Evolutionary conservation across 2,888 invertebrate species (phyloP).

Genomic region (Hemistola chrysoprasaria): DNA sequence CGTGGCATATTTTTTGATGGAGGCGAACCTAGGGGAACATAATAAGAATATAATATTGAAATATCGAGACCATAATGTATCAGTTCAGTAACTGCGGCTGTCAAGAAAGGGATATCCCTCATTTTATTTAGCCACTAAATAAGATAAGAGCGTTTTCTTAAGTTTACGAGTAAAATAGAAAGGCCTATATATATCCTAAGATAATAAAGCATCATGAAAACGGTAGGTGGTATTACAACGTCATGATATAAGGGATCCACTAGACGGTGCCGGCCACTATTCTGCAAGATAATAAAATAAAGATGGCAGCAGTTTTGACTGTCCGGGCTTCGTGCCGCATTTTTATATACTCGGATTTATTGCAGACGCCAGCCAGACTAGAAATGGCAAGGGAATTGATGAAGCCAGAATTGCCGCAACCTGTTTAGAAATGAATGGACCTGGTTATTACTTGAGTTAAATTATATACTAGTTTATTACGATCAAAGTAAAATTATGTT

Average conservation of each 20-base stretch:
- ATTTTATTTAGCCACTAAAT: conserved; percentile 9
- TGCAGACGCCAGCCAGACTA: conserved; percentile 44
- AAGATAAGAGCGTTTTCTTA: conserved; percentile 18
- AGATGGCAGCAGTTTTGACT: conserved; percentile 38
- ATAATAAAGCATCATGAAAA: conserved; percentile 26
- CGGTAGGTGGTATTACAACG: conserved; percentile 24
- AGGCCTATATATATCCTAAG: conserved; percentile 14
- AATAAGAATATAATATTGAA: too few relatives aligned
- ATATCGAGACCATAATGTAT: conserved; percentile 7
- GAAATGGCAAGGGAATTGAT: conserved; percentile 20
- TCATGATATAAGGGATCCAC: conserved; percentile 37
- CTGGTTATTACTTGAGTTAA: too few relatives aligned
- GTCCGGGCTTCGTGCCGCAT: conserved; percentile 37
- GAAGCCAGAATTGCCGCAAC: conserved; percentile 26
- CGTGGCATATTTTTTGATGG: too few relatives aligned
- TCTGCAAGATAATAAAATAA: conserved; percentile 42
- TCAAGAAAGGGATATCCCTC: conserved; percentile 8
- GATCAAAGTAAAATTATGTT: too few relatives aligned
- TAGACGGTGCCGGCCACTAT: conserved; percentile 26
- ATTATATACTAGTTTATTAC: too few relatives aligned
- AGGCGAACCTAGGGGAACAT: too few relatives aligned
- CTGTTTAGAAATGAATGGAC: not conserved
- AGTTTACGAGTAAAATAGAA: conserved; percentile 22
- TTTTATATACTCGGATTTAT: conserved; percentile 50
- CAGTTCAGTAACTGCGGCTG: conserved; percentile 5